Base-by-base conservation (phyloP, 2,113 vertebrate species). In the Illadopsis cleaveri region DNA sequence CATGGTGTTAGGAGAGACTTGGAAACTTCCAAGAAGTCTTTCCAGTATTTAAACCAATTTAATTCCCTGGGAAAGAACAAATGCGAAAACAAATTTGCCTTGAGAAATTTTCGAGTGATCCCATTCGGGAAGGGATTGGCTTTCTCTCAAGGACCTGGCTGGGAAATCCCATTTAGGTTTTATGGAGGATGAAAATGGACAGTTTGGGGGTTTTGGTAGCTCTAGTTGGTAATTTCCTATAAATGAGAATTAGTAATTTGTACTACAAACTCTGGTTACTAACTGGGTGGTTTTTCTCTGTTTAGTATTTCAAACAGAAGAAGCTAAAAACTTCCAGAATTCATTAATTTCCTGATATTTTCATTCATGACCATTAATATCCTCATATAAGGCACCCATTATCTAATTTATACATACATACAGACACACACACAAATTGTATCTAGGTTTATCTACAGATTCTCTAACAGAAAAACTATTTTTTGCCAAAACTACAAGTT, bases 41-140 rank as follows among this genome's bases (percentile, higher is more conserved):
- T 89, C 94, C 82, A 96, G 44, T 88, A 92, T 73, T 96, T 57
- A 71, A 94, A 90, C 64, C 76, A 81, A 47, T 77, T 82, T 70
- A 86, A 83, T 82, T 91, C 47, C 54, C 54, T 44, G 65, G 81
- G 71, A 91, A 92, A 94, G 65, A 69, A 90, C 37, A 89, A 47
- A 64, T 38, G 15, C 19, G 65, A 91, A 89, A 86, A 44, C 45
- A 68, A 91, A 70, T 12, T 87, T 11, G 6, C 48, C 44, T 85
- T 18, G 23, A 85, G 66, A 82, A 62, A 31, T 45, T 51, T 88
- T 81, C 0, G 18, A 54, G 22, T 64, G 37, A 53, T 45, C 5
- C 56, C 14, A 9, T 81, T 69, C 11, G 7, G n/a, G 83, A 93
- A 90, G 28, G 47, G 42, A 71, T 56, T 88, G 25, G 78, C 22